Evolutionary conservation across 2,113 vertebrate genomes (phyloP).

Genomic region (Phaethornis superciliosus): DNA sequence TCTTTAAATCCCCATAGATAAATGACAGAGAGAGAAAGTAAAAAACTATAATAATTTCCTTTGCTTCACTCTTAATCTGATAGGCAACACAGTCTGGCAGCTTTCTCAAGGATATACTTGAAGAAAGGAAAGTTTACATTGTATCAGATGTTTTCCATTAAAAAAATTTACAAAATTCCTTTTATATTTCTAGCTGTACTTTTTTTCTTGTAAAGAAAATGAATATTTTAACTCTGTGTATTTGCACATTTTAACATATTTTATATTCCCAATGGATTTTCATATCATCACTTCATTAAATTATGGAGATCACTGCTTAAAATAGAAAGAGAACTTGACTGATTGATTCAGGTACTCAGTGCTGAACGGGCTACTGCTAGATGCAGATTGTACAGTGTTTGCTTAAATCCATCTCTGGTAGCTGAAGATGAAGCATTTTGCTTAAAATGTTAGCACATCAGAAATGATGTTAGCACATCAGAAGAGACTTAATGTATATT

Average conservation of each 20-base stretch:
- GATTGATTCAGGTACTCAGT: background rate
- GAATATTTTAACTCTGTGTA: background rate
- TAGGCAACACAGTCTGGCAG: background rate
- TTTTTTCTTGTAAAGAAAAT: background rate
- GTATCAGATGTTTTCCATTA: background rate
- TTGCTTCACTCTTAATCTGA: background rate
- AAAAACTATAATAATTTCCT: background rate
- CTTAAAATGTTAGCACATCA: background rate
- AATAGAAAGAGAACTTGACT: background rate
- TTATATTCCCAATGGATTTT: background rate
- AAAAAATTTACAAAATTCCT: background rate
- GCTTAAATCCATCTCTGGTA: background rate
- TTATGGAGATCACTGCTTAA: background rate
- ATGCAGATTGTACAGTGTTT: background rate
- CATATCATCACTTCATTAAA: background rate
- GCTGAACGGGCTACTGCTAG: background rate
- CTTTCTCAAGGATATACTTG: background rate
- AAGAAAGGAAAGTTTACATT: background rate
- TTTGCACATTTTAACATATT: background rate
- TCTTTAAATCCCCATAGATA: background rate
- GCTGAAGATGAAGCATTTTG: background rate
- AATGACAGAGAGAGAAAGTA: background rate
- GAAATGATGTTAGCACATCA: background rate
- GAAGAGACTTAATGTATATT: background rate
- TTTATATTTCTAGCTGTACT: background rate